A percentile compares a stretch with the other conserved stretches of the same genome.
Evolutionary conservation across 1,140 invertebrate species (phyloP).

Genomic region (Drosophila lowei): DNA sequence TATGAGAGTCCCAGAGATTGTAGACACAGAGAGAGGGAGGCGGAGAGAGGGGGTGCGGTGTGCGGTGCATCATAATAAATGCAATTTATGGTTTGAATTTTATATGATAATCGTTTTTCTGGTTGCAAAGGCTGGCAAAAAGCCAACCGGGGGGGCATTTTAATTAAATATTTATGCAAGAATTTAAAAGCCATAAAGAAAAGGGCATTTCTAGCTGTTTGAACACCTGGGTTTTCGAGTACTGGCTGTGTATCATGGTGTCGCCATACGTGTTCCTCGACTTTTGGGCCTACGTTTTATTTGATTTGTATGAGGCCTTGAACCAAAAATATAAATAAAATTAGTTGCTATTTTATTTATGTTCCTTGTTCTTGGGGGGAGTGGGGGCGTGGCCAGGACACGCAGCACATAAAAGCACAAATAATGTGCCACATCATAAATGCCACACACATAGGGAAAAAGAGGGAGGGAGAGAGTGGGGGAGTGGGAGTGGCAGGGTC

Average conservation of each 20-base stretch:
- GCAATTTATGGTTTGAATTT: slow-evolving; percentile 62
- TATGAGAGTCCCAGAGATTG: slow-evolving; percentile 37
- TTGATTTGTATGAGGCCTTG: slow-evolving; percentile 55
- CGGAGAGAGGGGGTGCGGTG: not conserved
- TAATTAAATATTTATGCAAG: slow-evolving; percentile 40
- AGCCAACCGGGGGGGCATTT: slow-evolving; percentile 6
- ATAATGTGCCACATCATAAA: slow-evolving; percentile 80
- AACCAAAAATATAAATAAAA: slow-evolving; percentile 70
- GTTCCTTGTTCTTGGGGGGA: slow-evolving; percentile 1
- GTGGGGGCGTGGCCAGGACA: slow-evolving; percentile 18
- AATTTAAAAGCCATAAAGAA: slow-evolving; percentile 13
- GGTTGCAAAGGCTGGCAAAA: slow-evolving; percentile 3
- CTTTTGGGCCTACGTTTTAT: slow-evolving; percentile 23
- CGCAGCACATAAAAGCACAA: slow-evolving; percentile 73
- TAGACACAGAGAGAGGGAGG: not conserved
- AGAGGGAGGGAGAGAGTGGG: not conserved
- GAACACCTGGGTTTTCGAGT: not conserved
- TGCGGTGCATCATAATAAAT: slow-evolving; percentile 52
- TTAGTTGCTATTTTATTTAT: slow-evolving; percentile 80
- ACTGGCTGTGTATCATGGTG: too few species aligned
- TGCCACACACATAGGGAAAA: slow-evolving; percentile 46
- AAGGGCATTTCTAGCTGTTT: not conserved
- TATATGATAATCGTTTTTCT: slow-evolving; percentile 42
- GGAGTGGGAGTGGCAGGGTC: slow-evolving; percentile 9
- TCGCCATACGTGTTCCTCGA: slow-evolving; percentile 30